Evolutionary conservation across 2,888 invertebrate species (phyloP), one percentile per base, ranked within the genome.

Genomic region (Trachelus stipa): DNA sequence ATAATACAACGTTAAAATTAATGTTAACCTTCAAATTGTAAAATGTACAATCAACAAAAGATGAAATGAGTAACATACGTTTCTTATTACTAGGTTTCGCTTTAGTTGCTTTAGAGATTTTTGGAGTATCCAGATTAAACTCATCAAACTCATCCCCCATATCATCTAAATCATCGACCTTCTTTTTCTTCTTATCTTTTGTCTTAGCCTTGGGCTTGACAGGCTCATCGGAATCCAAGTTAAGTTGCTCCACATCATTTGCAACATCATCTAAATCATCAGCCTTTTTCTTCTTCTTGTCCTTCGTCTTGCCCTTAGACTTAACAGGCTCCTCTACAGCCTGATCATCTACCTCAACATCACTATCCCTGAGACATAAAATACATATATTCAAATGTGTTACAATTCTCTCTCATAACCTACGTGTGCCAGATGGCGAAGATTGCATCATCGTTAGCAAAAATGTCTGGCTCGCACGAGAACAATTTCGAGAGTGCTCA

Each of bases 231-330:
- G 92, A 93, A 78, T 93, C 92, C 77, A 94, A 92, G 82, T 93
- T 93, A 74, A 94, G 90, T 91, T 94, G 94, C 87, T 94, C 93
- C 3, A 94, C 90, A 83, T 92, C 93, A 77, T 94, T 93, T 85
- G 93, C 92, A 87, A 94, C 80, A 74, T 85, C 85, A 77, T 83
- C 83, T 11, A 84, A 74, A 33, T 84, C 83, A 12, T 83, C 92
- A 85, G 93, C 92, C 80, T 93, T 88, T 92, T 74, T 93, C 89
- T 86, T 93, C 92, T 83, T 93, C 92, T 84, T 93, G 92, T 79
- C 86, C 83, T 81, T 92, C 89, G 79, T 92, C 92, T 87, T 93
- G 92, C 86, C 85, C 82, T 87, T 87, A 30, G 83, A 82, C 73
- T 91, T 91, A 76, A 87, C 88, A 75, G 89, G 88, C 76, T 90